These are phyloP conservation scores for Thaleichthys pacificus DNA, from an alignment of 2,797 vertebrate species.

Conservation along the genomic window DNA sequence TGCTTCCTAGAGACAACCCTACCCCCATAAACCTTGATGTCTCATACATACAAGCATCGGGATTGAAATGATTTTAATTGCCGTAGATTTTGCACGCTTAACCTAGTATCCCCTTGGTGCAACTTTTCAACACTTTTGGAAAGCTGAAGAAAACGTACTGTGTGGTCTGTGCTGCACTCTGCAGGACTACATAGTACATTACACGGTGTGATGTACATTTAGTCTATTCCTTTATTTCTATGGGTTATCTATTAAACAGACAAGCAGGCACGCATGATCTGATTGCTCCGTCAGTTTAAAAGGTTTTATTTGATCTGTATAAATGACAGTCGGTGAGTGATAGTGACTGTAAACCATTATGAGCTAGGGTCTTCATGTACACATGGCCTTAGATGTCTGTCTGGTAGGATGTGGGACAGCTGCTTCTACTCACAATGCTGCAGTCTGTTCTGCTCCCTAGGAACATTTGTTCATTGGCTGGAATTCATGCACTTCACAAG, in stretches of 20 bases:
- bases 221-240: neutral
- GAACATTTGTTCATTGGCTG: slow-evolving; percentile 13
- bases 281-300: slow-evolving; percentile 31
- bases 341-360: slow-evolving; percentile 29
- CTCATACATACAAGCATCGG: neutral
- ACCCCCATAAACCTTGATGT: neutral
- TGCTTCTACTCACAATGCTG: slow-evolving; percentile 1
- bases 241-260: neutral
- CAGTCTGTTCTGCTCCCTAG: neutral
- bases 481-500: slow-evolving; percentile 36
- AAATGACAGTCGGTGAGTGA: slow-evolving; percentile 53
- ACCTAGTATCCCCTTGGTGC: too few species aligned
- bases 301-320: slow-evolving; percentile 59
- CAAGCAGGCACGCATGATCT: slow-evolving; percentile 4
- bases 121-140: neutral
- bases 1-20: too few species aligned
- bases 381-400: slow-evolving; percentile 43
- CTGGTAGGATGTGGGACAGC: slow-evolving; percentile 14
- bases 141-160: neutral
- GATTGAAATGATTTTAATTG: too few species aligned
- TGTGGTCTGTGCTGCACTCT: slow-evolving; percentile 63
- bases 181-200: slow-evolving; percentile 23
- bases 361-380: slow-evolving; percentile 38
- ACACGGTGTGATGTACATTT: slow-evolving; percentile 1
- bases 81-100: too few species aligned